Conservation (phyloP, 2,888 invertebrate genomes). For the Lithophane semibrunnea region DNA sequence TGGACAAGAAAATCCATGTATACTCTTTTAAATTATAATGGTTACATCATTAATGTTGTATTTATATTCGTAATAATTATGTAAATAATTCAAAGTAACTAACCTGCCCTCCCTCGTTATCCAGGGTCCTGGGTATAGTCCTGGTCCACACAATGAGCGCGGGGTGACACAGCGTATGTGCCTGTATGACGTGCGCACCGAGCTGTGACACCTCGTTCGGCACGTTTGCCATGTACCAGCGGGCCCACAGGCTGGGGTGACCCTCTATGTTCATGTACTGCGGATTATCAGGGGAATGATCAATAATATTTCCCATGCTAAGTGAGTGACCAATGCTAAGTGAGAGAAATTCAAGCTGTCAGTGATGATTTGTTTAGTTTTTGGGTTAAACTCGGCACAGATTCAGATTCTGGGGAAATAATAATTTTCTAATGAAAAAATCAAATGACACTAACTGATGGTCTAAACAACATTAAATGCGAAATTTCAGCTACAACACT, state of each 20-base stretch:
- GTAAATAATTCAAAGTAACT: background rate
- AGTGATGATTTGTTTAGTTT: background rate
- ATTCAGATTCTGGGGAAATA: background rate
- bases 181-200: slow-evolving; percentile 67
- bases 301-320: background rate
- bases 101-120: slow-evolving; percentile 60
- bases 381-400: background rate
- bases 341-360: background rate
- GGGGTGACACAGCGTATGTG: slow-evolving; percentile 65
- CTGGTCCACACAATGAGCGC: slow-evolving; percentile 78
- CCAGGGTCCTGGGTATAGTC: slow-evolving; percentile 63
- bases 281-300: slow-evolving; percentile 11
- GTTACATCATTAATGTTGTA: no score
- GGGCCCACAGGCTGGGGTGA: slow-evolving; percentile 76
- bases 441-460: background rate
- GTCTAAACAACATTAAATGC: background rate
- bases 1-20: no score
- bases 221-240: slow-evolving; percentile 78
- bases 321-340: background rate
- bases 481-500: background rate
- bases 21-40: no score
- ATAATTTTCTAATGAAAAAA: background rate
- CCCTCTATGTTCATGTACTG: slow-evolving; percentile 85
- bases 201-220: slow-evolving; percentile 67
- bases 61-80: no score